A percentile compares a stretch with the other conserved stretches of the same genome.
phyloP scores from a whole-genome alignment of 2,888 invertebrate species.

The Timema cristinae region DNA sequence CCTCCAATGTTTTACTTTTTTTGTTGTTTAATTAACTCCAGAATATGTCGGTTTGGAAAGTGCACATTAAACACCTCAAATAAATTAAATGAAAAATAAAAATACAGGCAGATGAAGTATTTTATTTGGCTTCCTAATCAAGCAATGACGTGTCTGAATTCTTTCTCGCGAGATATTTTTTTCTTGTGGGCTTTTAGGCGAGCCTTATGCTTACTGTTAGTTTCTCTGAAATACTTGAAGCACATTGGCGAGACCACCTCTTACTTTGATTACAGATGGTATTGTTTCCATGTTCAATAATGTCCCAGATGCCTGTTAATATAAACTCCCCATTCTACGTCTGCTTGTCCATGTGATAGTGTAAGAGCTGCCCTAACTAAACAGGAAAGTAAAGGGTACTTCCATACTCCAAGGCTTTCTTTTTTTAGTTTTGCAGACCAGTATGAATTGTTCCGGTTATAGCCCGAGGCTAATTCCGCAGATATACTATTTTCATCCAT shows the following conservation, averaged over 20 bases:
- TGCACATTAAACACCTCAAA: too few species aligned
- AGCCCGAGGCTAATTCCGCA: not conserved
- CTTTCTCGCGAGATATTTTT: not conserved
- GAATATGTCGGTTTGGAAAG: not conserved
- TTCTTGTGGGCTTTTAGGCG: not conserved
- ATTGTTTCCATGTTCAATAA: not conserved
- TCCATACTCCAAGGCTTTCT: not conserved
- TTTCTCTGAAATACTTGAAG: conserved; percentile 1
- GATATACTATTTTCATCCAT: not conserved
- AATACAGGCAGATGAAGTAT: not conserved
- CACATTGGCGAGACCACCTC: not conserved
- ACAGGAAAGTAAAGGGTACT: not conserved
- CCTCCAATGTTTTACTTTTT: conserved; percentile 1
- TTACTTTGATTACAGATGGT: not conserved
- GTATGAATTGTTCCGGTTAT: not conserved
- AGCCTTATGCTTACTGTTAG: not conserved
- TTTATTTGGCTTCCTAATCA: not conserved
- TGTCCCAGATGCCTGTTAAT: not conserved
- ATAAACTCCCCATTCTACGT: not conserved
- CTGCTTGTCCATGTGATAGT: conserved; percentile 14
- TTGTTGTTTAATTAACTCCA: not conserved
- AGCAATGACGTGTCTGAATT: conserved; percentile 1
- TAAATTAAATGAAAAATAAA: too few species aligned
- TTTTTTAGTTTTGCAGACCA: not conserved
- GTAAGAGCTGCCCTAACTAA: conserved; percentile 6